Percentiles rank a stretch among this genome's conserved stretches.
phyloP scores from a whole-genome alignment of 2,888 invertebrate genomes.

The Apamea epomidion region DNA sequence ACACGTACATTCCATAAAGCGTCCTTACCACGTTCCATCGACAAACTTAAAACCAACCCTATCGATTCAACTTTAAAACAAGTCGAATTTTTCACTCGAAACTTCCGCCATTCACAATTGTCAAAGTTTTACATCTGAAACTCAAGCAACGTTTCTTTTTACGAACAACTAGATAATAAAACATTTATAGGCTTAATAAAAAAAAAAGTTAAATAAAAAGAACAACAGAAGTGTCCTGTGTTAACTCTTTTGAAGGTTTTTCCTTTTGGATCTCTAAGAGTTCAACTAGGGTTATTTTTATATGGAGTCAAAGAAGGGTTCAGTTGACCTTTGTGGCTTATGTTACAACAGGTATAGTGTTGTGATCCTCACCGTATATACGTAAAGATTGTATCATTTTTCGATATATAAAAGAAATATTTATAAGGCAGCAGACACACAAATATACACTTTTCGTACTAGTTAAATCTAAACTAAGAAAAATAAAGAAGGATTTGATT shows the following conservation, averaged over 20 bases:
- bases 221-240: slow-evolving; percentile 68
- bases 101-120: slow-evolving; percentile 69
- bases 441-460: background rate
- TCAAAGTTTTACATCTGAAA: slow-evolving; percentile 70
- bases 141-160: slow-evolving; percentile 69
- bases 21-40: slow-evolving; percentile 21
- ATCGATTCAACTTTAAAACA: slow-evolving; percentile 64
- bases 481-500: too few species aligned
- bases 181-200: slow-evolving; percentile 76
- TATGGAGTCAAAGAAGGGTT: background rate
- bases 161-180: slow-evolving; percentile 75
- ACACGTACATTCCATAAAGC: slow-evolving; percentile 8
- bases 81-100: slow-evolving; percentile 66
- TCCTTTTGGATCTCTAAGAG: slow-evolving; percentile 59
- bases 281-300: background rate
- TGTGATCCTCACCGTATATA: background rate
- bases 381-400: background rate
- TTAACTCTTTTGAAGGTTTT: slow-evolving; percentile 70
- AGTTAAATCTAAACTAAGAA: too few species aligned
- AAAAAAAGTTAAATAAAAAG: slow-evolving; percentile 71
- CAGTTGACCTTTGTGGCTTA: slow-evolving; percentile 9
- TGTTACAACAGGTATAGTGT: background rate
- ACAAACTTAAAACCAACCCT: slow-evolving; percentile 59
- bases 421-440: background rate
- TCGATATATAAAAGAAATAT: background rate